phyloP scores from a whole-genome alignment of 2,888 invertebrate genomes.

The Nemurella pictetii region DNA sequence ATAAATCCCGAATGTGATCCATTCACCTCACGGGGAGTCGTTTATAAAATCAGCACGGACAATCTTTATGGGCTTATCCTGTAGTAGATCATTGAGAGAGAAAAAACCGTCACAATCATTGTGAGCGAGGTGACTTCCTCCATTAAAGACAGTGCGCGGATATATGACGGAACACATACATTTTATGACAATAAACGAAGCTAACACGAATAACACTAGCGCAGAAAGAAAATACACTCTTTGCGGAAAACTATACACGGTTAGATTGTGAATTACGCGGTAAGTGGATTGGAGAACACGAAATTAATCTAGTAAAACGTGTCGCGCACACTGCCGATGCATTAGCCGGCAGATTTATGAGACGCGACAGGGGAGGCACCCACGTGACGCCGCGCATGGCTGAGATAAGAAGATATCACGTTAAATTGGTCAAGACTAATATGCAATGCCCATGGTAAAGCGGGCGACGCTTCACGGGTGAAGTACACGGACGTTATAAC shows the following conservation, averaged over 20 bases:
- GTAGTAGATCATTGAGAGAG: not conserved
- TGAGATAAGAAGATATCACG: not conserved
- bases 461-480: no score
- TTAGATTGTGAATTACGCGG: not conserved
- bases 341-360: not conserved
- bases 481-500: no score
- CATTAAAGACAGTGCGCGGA: no score
- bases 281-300: not conserved
- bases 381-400: not conserved
- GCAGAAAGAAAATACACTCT: no score
- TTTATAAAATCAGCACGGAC: not conserved
- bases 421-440: no score
- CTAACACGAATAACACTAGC: no score
- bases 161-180: not conserved
- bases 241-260: no score
- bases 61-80: not conserved
- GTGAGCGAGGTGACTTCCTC: not conserved
- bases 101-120: not conserved
- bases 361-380: not conserved
- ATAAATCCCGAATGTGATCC: not conserved
- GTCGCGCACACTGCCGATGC: not conserved
- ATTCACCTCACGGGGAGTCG: not conserved
- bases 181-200: not conserved
- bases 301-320: not conserved
- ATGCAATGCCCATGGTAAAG: no score